Base-by-base conservation (phyloP, 1,140 invertebrate genomes). In the Drosophila pruinosa region DNA sequence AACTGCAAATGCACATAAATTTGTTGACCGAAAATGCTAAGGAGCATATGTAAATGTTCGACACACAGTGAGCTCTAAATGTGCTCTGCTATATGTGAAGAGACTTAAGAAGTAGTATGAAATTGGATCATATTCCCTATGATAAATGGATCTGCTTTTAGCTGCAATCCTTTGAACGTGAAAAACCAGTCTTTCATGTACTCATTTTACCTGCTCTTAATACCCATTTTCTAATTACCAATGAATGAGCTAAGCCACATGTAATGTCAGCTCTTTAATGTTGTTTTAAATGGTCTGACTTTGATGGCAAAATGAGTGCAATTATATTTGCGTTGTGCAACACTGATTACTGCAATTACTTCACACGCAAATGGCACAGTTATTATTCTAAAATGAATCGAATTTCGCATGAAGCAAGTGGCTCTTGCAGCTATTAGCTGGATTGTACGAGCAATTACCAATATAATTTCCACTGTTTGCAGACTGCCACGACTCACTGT, bases 1-100 rank as follows among this genome's bases (percentile, higher is more conserved):
- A 86, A 88, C 69, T 86, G 85, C 54, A 56, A 65, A 75, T 34
- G 69, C 70, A 68, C 68, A 80, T 80, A 73, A 59, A 56, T 65
- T 58, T 65, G 39, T 10, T 48, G 34, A 31, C 31, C 50, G 38
- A 65, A 52, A 62, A 53, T 67, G 54, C 63, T 67, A 57, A 59
- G 59, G 64, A 70, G 10, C 3, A 45, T 62, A 58, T 58, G 28
- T 12, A 39, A 69, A 65, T 57, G 24, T 43, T 28, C 47, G 22
- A 7, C 5, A 36, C 4, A 86, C 61, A 85, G 47, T 85, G 57
- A 4, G 28, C 10, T 8, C 2, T 7, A 21, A 73, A 63, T 59
- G 63, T 70, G 0, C 2, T 12, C n/a, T n/a, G n/a, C n/a, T n/a
- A n/a, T n/a, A n/a, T n/a, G n/a, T n/a, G n/a, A n/a, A n/a, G n/a